A percentile compares a stretch with the other conserved stretches of the same genome.
phyloP scores from a whole-genome alignment of 2,113 vertebrate species.

The Butorides virescens region DNA sequence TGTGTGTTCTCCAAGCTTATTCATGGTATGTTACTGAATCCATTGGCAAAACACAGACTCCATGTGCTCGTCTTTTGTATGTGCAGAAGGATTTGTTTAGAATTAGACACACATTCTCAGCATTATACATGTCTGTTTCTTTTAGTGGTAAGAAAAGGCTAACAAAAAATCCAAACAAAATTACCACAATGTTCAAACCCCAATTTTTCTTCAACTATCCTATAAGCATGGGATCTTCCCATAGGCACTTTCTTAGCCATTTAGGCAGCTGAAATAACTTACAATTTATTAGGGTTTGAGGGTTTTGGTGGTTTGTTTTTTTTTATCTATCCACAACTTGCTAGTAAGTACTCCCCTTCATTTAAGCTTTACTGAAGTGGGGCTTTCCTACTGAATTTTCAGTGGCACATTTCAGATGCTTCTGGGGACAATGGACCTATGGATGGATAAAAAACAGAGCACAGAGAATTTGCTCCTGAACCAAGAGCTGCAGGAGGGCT shows the following conservation, averaged over 20 bases:
- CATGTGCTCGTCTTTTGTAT: neutral
- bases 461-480: neutral
- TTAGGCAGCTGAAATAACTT: neutral
- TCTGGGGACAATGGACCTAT: neutral
- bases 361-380: neutral
- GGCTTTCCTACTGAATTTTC: neutral
- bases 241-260: neutral
- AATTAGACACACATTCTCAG: neutral
- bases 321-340: neutral
- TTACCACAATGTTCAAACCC: neutral
- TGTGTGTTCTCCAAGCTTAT: neutral
- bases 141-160: neutral
- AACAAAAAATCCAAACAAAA: slow-evolving; percentile 4
- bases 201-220: neutral
- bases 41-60: neutral
- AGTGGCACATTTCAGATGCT: neutral
- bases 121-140: neutral
- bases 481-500: neutral
- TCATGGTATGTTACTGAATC: neutral
- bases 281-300: neutral
- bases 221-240: neutral
- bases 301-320: neutral
- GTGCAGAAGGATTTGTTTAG: slow-evolving; percentile 13
- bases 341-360: neutral
- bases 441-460: neutral